These are phyloP conservation scores for Chloroceryle amazona DNA, from an alignment of 2,797 vertebrate species.

Conservation along the genomic window DNA sequence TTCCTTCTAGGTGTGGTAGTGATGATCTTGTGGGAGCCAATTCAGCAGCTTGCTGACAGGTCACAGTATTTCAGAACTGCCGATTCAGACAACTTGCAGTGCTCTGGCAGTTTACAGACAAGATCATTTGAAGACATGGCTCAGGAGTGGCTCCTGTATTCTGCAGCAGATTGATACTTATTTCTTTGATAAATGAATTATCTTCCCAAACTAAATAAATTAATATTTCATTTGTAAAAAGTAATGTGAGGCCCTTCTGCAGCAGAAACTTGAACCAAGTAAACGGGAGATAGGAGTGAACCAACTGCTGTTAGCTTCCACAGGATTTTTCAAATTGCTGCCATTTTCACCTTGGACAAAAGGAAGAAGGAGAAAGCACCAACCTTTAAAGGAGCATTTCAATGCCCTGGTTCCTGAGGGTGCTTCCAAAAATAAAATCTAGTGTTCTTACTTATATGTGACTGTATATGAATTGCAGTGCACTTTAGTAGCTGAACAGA, in stretches of 20 bases:
- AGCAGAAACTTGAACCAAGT: neutral
- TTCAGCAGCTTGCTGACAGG: slow-evolving; percentile 42
- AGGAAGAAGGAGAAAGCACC: neutral
- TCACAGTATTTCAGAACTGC: slow-evolving; percentile 34
- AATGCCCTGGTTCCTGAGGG: neutral
- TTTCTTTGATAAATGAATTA: neutral
- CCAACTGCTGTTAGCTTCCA: slow-evolving; percentile 28
- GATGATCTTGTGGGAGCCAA: slow-evolving; percentile 1
- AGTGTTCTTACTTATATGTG: neutral
- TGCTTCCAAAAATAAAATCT: neutral
- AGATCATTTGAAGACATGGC: neutral
- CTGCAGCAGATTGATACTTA: neutral
- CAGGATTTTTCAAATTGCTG: slow-evolving; percentile 56
- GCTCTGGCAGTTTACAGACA: neutral
- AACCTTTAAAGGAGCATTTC: neutral
- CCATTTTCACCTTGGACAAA: slow-evolving; percentile 24
- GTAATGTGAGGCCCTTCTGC: neutral
- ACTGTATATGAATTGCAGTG: neutral
- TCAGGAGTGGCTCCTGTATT: neutral
- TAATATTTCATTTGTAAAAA: slow-evolving; percentile 23
- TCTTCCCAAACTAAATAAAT: slow-evolving; percentile 1
- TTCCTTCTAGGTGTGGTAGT: slow-evolving; percentile 1
- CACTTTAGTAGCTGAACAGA: neutral
- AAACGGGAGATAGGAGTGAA: slow-evolving; percentile 38
- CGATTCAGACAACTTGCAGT: neutral